A percentile compares a stretch with the other conserved stretches of the same genome.
phyloP scores from a whole-genome alignment of 2,113 vertebrate species.

The Anguilla rostrata region DNA sequence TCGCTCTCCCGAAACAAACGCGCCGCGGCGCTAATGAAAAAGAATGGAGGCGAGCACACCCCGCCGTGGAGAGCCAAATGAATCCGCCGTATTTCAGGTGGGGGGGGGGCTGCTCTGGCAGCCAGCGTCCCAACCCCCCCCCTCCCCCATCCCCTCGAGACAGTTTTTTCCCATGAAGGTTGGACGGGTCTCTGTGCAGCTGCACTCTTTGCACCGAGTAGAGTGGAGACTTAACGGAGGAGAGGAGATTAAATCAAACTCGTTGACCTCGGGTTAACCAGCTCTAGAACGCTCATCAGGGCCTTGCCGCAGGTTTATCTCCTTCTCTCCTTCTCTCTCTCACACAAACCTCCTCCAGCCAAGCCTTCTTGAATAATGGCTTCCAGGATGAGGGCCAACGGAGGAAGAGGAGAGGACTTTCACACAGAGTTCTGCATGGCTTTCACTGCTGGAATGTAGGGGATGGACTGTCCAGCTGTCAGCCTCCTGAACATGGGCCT shows the following conservation, averaged over 20 bases:
- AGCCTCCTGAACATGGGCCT: not conserved
- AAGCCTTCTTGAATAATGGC: not conserved
- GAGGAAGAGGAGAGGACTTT: not conserved
- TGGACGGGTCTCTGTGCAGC: not conserved
- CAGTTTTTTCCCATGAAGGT: not conserved
- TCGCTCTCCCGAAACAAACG: constrained; percentile 4
- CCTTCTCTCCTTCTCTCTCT: not conserved
- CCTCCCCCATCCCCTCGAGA: no score
- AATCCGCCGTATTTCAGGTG: not conserved
- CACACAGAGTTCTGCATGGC: no score
- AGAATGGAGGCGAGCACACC: not conserved
- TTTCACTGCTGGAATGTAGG: not conserved
- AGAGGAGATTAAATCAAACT: constrained; percentile 13
- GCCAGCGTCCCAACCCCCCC: not conserved
- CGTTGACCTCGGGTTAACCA: constrained; percentile 18
- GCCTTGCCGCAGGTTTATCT: not conserved
- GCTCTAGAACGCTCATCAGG: not conserved
- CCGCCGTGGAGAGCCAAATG: not conserved
- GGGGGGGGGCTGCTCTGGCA: not conserved
- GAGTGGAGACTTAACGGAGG: not conserved
- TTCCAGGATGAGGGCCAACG: not conserved
- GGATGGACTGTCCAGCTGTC: not conserved
- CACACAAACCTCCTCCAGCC: not conserved
- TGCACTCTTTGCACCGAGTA: not conserved
- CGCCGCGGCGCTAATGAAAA: not conserved